Evolutionary conservation across 2,888 invertebrate genomes (phyloP).

Genomic region (Latrodectus hesperus): DNA sequence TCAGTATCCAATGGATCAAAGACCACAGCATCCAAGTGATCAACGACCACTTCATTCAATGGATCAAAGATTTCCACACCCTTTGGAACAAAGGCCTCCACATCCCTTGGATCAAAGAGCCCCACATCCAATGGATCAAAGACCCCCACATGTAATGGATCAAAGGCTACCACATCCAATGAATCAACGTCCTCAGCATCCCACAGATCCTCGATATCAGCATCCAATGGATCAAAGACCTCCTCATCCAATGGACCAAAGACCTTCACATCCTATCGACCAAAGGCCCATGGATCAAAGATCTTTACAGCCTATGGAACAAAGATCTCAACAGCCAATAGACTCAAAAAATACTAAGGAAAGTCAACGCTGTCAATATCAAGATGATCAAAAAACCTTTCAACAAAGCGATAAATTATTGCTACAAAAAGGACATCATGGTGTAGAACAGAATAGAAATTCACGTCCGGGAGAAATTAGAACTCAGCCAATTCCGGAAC

Average conservation of each 20-base stretch:
- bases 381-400: no score
- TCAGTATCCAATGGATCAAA: neutral
- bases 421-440: no score
- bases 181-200: slow-evolving; percentile 18
- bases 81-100: neutral
- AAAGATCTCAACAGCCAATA: slow-evolving; percentile 4
- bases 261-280: neutral
- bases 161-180: slow-evolving; percentile 17
- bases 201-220: neutral
- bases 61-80: slow-evolving; percentile 29
- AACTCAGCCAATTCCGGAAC: neutral
- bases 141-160: slow-evolving; percentile 20
- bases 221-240: slow-evolving; percentile 44
- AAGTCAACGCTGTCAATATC: neutral
- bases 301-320: neutral
- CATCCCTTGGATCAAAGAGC: neutral
- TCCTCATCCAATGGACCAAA: slow-evolving; percentile 13
- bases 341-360: no score
- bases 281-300: neutral
- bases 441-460: neutral
- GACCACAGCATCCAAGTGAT: slow-evolving; percentile 2
- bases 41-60: slow-evolving; percentile 30
- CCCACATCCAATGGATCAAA: slow-evolving; percentile 19
- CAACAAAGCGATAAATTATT: no score
- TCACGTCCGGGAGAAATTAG: neutral